A percentile compares a stretch with the other conserved stretches of the same genome.
Evolutionary conservation across 2,888 invertebrate genomes (phyloP).

Genomic region (Morpho achilles): DNA sequence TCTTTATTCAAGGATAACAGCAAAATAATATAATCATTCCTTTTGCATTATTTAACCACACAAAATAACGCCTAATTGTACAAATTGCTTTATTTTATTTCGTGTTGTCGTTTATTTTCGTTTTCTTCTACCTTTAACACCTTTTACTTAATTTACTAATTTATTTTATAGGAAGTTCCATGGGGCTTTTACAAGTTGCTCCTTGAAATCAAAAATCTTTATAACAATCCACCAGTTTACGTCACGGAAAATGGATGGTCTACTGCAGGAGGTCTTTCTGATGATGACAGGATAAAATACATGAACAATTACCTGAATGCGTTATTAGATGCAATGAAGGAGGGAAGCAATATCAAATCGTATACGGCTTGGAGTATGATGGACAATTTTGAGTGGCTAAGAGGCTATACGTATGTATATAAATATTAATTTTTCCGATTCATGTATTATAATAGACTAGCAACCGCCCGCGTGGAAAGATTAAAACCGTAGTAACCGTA

Average conservation of each 20-base stretch:
- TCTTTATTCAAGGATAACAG: too few species aligned
- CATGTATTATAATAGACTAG: too few species aligned
- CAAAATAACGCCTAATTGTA: too few species aligned
- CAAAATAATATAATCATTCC: too few species aligned
- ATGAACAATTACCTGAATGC: constrained; percentile 60
- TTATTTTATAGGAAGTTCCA: constrained; percentile 67
- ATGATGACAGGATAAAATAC: constrained; percentile 65
- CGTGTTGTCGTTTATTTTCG: too few species aligned
- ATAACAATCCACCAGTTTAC: constrained; percentile 77
- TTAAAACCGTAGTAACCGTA: too few species aligned
- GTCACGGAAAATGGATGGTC: constrained; percentile 81
- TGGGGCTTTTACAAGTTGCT: constrained; percentile 80
- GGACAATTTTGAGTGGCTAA: constrained; percentile 83
- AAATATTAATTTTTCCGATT: too few species aligned
- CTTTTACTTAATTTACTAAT: too few species aligned
- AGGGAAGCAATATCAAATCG: constrained; percentile 67
- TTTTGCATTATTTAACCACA: too few species aligned
- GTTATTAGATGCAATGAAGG: constrained; percentile 63
- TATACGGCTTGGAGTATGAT: constrained; percentile 82
- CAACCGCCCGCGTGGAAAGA: too few species aligned
- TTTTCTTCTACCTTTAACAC: too few species aligned
- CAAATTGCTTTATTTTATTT: too few species aligned
- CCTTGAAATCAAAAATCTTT: constrained; percentile 63
- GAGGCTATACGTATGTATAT: constrained; percentile 74
- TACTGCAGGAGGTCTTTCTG: constrained; percentile 64